Base-by-base conservation (phyloP, 2,888 invertebrate genomes). In the Acleris holmiana region DNA sequence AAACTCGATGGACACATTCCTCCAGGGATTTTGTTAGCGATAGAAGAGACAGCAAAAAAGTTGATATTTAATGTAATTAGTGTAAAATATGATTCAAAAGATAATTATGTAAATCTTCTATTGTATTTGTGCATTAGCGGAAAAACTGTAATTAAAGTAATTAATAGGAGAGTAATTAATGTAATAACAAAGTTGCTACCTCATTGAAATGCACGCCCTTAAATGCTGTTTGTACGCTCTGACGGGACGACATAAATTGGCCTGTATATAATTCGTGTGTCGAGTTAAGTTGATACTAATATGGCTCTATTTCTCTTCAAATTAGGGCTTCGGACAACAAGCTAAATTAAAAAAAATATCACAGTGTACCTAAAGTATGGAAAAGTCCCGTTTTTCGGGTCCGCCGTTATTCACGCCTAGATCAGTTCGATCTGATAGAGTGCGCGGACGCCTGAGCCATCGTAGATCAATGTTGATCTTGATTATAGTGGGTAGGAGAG, bases 391-490 rank as follows among this genome's bases (percentile, higher is more conserved):
- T 18, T 35, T 51, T 35, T 53, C 10, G 19, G 18, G 17, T 8
- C 17, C n/a, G 17, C 15, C 17, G 40, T n/a, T 40, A 15, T 51
- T 51, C 29, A 10, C 40, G 18, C 8, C 53, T 25, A 17, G 55
- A 46, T 55, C 23, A 1, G 25, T 21, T 50, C n/a, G 44, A 44
- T 44, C 44, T 17, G 44, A 44, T 50, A 55, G 44, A 19, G 17
- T 23, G 62, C 67, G 70, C 21, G 8, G 46, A 15, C 44, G 51
- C 40, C 77, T 75, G 67, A 76, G 76, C 76, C 80, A 74, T 81
- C 80, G 78, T 83, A 82, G 82, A 76, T 80, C 79, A 77, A 78
- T 82, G 77, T 73, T 67, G 77, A 82, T 83, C 82, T 81, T 83
- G 82, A 82, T 82, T 82, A 75, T 79, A 61, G 61, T 69, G 68